Conservation (phyloP, 2,888 invertebrate genomes). For the Eupithecia subfuscata region DNA sequence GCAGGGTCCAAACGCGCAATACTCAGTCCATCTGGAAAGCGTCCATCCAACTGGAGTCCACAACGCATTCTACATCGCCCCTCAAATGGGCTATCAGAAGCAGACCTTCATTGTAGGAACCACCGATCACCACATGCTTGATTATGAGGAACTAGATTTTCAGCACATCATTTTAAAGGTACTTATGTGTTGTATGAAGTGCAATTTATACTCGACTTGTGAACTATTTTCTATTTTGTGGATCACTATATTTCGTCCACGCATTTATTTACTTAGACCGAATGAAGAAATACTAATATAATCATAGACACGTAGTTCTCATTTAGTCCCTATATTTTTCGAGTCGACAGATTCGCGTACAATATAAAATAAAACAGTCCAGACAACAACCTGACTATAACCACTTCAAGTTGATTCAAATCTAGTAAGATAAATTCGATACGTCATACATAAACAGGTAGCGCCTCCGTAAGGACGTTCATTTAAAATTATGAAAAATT, state of each 20-base stretch:
- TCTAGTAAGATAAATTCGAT: too few relatives aligned
- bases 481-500: too few relatives aligned
- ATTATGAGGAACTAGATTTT: conserved; percentile 84
- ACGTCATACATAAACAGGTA: too few relatives aligned
- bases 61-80: conserved; percentile 85
- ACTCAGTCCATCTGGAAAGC: conserved; percentile 73
- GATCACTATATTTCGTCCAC: not conserved
- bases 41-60: conserved; percentile 64
- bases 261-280: too few relatives aligned
- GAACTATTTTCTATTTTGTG: not conserved
- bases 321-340: too few relatives aligned
- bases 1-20: conserved; percentile 85
- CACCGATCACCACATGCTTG: conserved; percentile 78
- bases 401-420: too few relatives aligned
- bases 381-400: too few relatives aligned
- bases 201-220: not conserved
- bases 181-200: conserved; percentile 13
- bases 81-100: conserved; percentile 84
- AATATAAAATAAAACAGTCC: too few relatives aligned
- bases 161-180: conserved; percentile 70
- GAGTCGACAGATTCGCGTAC: too few relatives aligned
- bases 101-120: conserved; percentile 85
- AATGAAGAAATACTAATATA: too few relatives aligned
- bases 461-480: too few relatives aligned
- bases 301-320: too few relatives aligned